Base-by-base conservation (phyloP, 2,888 invertebrate genomes). In the Hemithea aestivaria region DNA sequence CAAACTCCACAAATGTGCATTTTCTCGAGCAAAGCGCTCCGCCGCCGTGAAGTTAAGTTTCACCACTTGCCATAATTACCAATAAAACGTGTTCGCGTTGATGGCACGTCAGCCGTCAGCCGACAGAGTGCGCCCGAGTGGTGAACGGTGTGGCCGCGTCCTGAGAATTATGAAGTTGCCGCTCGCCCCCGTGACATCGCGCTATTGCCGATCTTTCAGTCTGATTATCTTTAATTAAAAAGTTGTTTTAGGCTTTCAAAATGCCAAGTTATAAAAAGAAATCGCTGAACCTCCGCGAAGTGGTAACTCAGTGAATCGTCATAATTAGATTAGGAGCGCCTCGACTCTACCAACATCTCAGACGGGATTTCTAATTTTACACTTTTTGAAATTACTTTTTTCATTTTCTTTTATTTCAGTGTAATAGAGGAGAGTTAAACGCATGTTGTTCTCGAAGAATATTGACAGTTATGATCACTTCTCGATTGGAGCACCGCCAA, bases 391-490 rank as follows among this genome's bases (percentile, higher is more conserved):
- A 47, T 43, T 45, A 39, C 46, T 48, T 51, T 41, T 53, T 64
- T 54, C 53, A 45, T 43, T 51, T 51, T 48, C 64, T 36, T 62
- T 65, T 63, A 52, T 53, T 64, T 51, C 44, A 51, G 39, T 48
- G 54, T 57, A 56, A 51, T 56, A 57, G 46, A 64, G 62, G 57
- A 56, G 62, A 55, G 70, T 71, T 70, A 75, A 79, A 78, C 62
- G 73, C 75, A 79, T 81, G 66, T 71, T 73, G 72, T 72, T 66
- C 67, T 74, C 75, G 67, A 78, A 71, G 74, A 81, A 79, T 84
- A 85, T 85, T 87, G 85, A 87, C 87, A 85, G 79, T 84, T 85
- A 87, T 85, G 85, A 84, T 85, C 83, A 78, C 78, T 81, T 80
- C 73, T 71, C 73, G 62, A 79, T 84, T 88, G 87, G 87, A 85